Evolutionary conservation across 2,888 invertebrate species (phyloP), one percentile per base, ranked within the genome.

Genomic region (Aplocera efformata): DNA sequence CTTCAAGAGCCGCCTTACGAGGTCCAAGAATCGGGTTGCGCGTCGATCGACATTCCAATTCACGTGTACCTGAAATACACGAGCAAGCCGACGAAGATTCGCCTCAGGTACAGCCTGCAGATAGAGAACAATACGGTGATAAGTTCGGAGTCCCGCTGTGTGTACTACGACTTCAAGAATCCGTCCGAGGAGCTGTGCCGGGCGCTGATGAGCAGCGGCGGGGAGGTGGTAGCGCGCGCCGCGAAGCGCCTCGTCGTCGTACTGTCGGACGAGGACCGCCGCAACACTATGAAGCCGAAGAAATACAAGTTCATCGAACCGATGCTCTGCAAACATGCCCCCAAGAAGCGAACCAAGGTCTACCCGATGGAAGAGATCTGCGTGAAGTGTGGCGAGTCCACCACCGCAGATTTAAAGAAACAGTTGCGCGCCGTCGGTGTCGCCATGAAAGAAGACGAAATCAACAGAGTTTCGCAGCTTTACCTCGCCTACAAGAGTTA

Each of bases 1-100:
- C 72, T 84, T 49, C 86, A 85, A 71, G 88, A 84, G 72, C 86
- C 88, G 59, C 88, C 88, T 50, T 88, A 86, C 72, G 88, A 88
- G 70, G 85, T 88, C 56, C 81, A 85, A 68, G 88, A 88, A 65
- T 84, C 88, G 22, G 86, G 86, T 31, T 79, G 78, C 62, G 77
- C 81, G 11, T 86, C 86, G 11, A 79, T 85, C 40, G 82, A 85
- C 32, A 82, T 88, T 59, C 88, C 88, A 23, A 86, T 88, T 35
- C 77, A 88, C 67, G 82, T 88, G 63, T 83, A 86, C 70, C 72
- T 88, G 62, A 88, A 88, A 62, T 73, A 72, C 61, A 79, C 74
- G 64, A 71, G 57, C 53, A 74, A 75, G 52, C 85, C 83, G 68
- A 82, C 78, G 69, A 82, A 78, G 65, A 84, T 88, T 31, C 73